A percentile compares a stretch with the other conserved stretches of the same genome.
These are phyloP conservation scores for Pundamilia nyererei DNA, from an alignment of 2,113 vertebrate genomes.

Conservation along the genomic window DNA sequence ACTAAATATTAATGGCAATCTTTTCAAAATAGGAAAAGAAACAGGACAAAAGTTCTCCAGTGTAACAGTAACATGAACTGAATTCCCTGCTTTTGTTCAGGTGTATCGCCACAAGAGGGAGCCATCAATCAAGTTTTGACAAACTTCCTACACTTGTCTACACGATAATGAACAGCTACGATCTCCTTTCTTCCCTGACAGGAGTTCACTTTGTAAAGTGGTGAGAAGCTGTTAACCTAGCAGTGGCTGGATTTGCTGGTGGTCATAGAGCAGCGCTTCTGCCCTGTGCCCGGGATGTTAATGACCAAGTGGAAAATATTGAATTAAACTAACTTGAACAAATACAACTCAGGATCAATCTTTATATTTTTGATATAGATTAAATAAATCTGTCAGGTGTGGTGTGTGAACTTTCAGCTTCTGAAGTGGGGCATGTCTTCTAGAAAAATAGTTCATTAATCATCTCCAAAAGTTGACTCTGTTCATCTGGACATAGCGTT, in stretches of 20 bases:
- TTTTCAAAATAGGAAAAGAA: neutral
- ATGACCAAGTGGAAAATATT: neutral
- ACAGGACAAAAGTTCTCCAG: neutral
- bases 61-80: neutral
- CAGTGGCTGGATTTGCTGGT: neutral
- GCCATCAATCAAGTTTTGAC: neutral
- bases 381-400: neutral
- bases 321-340: neutral
- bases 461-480: neutral
- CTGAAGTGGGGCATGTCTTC: neutral
- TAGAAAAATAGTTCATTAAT: neutral
- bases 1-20: neutral
- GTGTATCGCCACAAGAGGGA: slow-evolving; percentile 7
- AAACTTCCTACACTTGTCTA: neutral
- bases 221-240: neutral
- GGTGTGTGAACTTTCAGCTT: neutral
- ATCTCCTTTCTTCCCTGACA: neutral
- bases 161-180: neutral
- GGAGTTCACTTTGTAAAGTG: neutral
- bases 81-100: neutral
- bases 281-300: neutral
- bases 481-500: neutral
- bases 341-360: neutral
- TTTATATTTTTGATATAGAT: neutral
- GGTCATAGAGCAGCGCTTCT: neutral